These are phyloP conservation scores for Sebastes diaconus DNA, from an alignment of 2,797 vertebrate genomes.

Conservation along the genomic window DNA sequence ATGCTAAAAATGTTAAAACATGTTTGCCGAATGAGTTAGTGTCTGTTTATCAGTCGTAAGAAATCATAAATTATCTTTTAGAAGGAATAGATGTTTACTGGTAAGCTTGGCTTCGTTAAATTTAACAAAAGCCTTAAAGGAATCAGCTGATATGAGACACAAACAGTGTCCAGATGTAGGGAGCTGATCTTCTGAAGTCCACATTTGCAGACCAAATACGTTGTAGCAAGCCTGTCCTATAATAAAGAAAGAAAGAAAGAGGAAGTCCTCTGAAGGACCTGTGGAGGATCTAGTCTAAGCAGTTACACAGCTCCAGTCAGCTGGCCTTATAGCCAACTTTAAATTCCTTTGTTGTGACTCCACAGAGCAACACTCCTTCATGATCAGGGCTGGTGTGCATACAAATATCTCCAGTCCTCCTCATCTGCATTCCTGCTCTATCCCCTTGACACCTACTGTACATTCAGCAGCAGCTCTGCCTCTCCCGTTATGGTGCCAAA, in stretches of 20 bases:
- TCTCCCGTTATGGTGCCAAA: constrained; percentile 69
- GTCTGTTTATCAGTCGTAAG: too few species aligned
- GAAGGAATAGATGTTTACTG: too few species aligned
- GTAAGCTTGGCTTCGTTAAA: too few species aligned
- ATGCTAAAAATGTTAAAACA: too few species aligned
- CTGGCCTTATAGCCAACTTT: constrained; percentile 8
- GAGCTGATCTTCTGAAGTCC: background rate
- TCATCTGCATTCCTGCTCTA: constrained; percentile 72
- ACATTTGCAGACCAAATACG: background rate
- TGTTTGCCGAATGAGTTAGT: too few species aligned
- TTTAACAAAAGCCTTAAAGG: background rate
- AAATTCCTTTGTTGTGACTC: constrained; percentile 55
- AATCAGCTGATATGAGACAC: background rate
- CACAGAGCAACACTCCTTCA: constrained; percentile 38
- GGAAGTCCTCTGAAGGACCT: constrained; percentile 9
- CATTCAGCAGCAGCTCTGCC: constrained; percentile 45
- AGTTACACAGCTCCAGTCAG: constrained; percentile 36
- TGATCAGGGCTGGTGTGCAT: constrained; percentile 16
- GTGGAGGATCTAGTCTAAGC: constrained; percentile 11
- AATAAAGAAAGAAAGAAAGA: background rate
- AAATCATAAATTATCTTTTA: too few species aligned
- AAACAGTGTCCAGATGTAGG: background rate
- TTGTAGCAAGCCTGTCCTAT: background rate
- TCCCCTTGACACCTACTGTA: constrained; percentile 53
- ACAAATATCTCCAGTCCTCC: constrained; percentile 44